Evolutionary conservation across 2,888 invertebrate genomes (phyloP).

Genomic region (Platynereis dumerilii): DNA sequence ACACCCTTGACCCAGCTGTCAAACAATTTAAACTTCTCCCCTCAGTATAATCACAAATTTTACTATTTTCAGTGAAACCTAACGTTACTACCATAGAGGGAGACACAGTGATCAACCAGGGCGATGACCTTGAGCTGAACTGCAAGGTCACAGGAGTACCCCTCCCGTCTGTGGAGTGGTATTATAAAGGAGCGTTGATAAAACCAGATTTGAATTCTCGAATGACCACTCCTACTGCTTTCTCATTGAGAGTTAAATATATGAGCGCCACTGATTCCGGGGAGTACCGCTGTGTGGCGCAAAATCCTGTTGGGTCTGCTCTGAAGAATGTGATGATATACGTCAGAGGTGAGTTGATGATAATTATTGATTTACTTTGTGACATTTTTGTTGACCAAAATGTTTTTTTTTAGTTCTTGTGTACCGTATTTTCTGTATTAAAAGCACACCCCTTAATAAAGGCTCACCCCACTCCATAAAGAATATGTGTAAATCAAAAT

Average conservation of each 20-base stretch:
- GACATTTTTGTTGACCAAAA: no score
- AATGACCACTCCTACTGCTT: conserved; percentile 39
- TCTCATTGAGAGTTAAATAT: conserved; percentile 31
- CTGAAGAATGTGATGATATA: conserved; percentile 2
- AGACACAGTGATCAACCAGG: conserved; percentile 43
- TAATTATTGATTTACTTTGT: no score
- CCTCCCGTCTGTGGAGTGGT: conserved; percentile 46
- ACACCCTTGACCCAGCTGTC: no score
- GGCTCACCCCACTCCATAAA: no score
- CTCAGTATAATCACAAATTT: no score
- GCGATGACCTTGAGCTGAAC: conserved; percentile 42
- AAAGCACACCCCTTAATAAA: no score
- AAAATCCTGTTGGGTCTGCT: conserved; percentile 20
- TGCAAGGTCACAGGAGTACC: conserved; percentile 49
- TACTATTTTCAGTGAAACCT: conserved; percentile 43
- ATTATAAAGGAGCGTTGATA: conserved; percentile 37
- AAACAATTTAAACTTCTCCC: no score
- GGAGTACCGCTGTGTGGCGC: conserved; percentile 25
- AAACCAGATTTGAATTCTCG: conserved; percentile 44
- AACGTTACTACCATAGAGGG: conserved; percentile 42
- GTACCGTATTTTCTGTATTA: no score
- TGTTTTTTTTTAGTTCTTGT: no score
- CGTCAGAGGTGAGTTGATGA: conserved; percentile 20
- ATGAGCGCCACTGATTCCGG: conserved; percentile 19
- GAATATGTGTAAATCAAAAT: no score